phyloP scores from a whole-genome alignment of 2,797 vertebrate species.

The Heteromormyrus szaboi region DNA sequence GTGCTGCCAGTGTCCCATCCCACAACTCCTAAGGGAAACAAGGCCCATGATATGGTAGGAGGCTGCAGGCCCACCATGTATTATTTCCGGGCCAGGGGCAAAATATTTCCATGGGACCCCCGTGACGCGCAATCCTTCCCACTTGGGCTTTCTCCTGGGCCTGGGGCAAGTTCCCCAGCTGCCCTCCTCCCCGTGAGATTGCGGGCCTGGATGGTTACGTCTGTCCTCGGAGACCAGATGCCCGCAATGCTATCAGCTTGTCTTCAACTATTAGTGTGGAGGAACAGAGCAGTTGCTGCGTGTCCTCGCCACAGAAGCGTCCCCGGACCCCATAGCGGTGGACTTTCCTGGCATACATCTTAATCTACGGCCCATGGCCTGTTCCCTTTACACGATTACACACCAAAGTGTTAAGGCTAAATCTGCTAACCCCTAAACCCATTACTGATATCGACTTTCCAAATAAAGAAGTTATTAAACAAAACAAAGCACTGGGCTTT shows the following conservation, averaged over 20 bases:
- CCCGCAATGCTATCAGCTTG: background rate
- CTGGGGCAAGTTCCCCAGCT: background rate
- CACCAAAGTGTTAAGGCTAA: background rate
- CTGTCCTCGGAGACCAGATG: background rate
- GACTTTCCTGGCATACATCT: background rate
- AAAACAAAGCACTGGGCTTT: background rate
- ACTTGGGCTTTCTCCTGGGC: background rate
- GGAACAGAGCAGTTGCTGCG: background rate
- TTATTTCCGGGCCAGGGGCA: background rate
- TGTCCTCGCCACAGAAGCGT: background rate
- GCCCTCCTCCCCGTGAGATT: background rate
- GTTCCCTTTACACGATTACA: background rate
- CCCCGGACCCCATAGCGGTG: background rate
- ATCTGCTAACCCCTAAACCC: background rate
- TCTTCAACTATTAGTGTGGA: background rate
- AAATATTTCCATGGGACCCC: background rate
- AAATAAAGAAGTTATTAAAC: slow-evolving; percentile 8
- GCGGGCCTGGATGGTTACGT: background rate
- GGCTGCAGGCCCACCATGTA: background rate
- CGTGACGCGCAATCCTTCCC: background rate
- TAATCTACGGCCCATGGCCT: background rate
- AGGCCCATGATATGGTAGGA: background rate
- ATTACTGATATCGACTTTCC: background rate
- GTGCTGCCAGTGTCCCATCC: background rate
- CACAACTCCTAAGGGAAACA: background rate